phyloP scores from a whole-genome alignment of 1,140 invertebrate genomes.

The Aporrectodea caliginosa region DNA sequence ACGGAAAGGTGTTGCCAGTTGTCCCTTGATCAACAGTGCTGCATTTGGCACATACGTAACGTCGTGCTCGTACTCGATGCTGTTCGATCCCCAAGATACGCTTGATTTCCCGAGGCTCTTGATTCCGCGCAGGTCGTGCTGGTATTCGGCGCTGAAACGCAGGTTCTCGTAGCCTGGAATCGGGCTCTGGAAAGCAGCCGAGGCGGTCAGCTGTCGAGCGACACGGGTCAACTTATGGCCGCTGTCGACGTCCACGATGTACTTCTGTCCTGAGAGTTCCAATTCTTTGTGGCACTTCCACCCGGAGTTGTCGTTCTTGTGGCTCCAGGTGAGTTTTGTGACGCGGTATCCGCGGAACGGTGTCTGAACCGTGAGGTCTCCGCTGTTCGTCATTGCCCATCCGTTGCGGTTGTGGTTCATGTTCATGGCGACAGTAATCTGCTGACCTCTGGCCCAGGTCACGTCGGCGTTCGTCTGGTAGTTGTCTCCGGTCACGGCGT shows the following conservation, averaged over 20 bases:
- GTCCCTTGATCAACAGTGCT: constrained; percentile 5
- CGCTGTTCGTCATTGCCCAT: constrained; percentile 28
- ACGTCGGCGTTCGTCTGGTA: constrained; percentile 15
- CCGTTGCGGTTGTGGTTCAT: constrained; percentile 20
- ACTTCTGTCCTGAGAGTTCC: not conserved
- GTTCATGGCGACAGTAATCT: constrained; percentile 14
- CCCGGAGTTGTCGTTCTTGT: constrained; percentile 23
- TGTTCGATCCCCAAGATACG: not conserved
- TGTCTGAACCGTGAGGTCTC: constrained; percentile 36
- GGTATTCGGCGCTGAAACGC: constrained; percentile 6
- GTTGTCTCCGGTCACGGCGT: not conserved
- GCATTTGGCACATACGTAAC: constrained; percentile 1
- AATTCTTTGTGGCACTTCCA: constrained; percentile 5
- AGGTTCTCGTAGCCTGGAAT: not conserved
- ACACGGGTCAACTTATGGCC: not conserved
- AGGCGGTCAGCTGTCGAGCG: not conserved
- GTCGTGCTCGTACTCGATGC: constrained; percentile 3
- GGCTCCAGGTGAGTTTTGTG: constrained; percentile 23
- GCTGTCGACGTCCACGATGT: not conserved
- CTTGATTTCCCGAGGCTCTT: constrained; percentile 8
- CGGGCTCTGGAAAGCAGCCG: constrained; percentile 1
- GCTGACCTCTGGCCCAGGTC: constrained; percentile 15
- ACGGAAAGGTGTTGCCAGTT: constrained; percentile 19
- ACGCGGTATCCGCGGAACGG: constrained; percentile 30
- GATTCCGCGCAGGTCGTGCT: not conserved